Base-by-base conservation (phyloP, 2,888 invertebrate genomes). In the Tipula helvola region DNA sequence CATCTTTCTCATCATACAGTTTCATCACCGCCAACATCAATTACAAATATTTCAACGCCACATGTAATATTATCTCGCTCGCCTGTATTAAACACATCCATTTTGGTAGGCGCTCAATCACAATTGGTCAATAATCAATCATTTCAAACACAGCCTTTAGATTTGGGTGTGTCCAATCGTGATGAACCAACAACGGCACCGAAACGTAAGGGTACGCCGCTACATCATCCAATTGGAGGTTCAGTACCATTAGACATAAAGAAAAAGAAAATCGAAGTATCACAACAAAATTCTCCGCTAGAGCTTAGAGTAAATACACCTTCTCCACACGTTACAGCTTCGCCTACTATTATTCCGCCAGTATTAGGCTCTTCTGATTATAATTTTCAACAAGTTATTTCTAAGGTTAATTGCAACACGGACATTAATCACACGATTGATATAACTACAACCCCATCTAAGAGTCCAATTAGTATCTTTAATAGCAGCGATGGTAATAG, bases 141-240 rank as follows among this genome's bases (percentile, higher is more conserved):
- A 86, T 94, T 95, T 89, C 96, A 96, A 91, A 95, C 95, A 87
- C 96, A 96, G 90, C 96, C 96, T 12, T 92, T 96, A 44, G 96
- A 96, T 90, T 93, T 96, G 87, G 96, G 96, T 52, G 93, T 95
- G 42, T 86, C 86, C 2, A 52, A 91, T 41, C 88, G 89, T 5
- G 88, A 88, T 18, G 88, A 88, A 44, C 87, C n/a, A 13, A 12
- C 86, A 86, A 42, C 86, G 36, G 87, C 86, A 36, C 10, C 18
- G 7, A 94, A 95, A 89, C 92, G 95, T 86, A 94, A 95, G 89
- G 91, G 92, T 12, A 93, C 93, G 10, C 93, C 94, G 0, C 91
- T 92, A 87, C 93, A 92, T 36, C 90, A 90, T 52, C 91, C 92
- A 44, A 89, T 91, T 13, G 89, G 90, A 83, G 93, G 93, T 44